Conservation (phyloP, 2,797 vertebrate genomes). For the Anas bahamensis region DNA sequence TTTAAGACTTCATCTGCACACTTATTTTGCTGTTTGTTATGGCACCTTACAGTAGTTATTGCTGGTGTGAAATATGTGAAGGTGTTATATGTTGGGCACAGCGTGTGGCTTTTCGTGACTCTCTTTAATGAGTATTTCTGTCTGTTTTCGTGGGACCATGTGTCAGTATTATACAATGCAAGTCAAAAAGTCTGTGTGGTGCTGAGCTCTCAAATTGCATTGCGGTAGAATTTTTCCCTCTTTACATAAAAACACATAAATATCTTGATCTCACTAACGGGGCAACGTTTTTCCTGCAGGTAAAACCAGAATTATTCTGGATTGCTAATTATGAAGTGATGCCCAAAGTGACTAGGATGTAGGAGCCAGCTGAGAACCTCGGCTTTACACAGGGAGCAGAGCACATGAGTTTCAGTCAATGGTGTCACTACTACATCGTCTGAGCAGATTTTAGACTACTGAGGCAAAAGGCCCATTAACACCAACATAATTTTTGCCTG, state of each 20-base stretch:
- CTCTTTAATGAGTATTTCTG: not conserved
- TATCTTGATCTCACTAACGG: not conserved
- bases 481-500: not conserved
- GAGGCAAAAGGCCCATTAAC: not conserved
- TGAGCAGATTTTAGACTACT: not conserved
- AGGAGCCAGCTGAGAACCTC: not conserved
- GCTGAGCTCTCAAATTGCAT: not conserved
- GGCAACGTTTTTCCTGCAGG: not conserved
- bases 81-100: not conserved
- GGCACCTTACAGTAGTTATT: not conserved
- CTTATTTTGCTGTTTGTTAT: slow-evolving; percentile 11
- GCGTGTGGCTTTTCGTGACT: not conserved
- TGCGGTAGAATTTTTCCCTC: not conserved
- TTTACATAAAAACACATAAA: not conserved
- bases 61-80: not conserved
- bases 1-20: not conserved
- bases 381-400: not conserved
- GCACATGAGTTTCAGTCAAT: not conserved
- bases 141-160: not conserved
- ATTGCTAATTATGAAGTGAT: not conserved
- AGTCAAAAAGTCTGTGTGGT: not conserved
- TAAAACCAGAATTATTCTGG: not conserved
- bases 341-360: not conserved
- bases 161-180: not conserved
- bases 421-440: not conserved